Conservation (phyloP, 2,113 vertebrate species). For the Pelvicachromis taeniatus region DNA sequence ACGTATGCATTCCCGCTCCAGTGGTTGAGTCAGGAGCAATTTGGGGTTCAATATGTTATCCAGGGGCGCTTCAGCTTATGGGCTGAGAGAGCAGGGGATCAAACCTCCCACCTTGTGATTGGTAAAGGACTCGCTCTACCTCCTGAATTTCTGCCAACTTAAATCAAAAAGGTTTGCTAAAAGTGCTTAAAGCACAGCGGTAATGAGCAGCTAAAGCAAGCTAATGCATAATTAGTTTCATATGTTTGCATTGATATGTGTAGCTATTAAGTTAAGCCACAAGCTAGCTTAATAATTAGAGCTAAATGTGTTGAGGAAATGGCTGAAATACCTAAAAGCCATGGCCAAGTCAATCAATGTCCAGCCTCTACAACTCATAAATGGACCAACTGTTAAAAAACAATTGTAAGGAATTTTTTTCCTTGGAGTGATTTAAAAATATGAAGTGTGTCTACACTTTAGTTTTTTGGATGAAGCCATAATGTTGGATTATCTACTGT, state of each 20-base stretch:
- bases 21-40: background rate
- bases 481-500: background rate
- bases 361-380: background rate
- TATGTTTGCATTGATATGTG: background rate
- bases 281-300: background rate
- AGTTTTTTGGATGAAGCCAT: background rate
- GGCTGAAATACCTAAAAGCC: background rate
- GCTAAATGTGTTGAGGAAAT: background rate
- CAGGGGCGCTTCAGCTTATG: background rate
- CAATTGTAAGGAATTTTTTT: background rate
- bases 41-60: background rate
- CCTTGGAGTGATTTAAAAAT: background rate
- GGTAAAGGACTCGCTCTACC: background rate
- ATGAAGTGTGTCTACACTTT: background rate
- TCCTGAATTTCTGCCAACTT: background rate
- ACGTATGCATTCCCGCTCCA: background rate
- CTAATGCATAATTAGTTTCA: background rate
- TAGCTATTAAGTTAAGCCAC: background rate
- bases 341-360: background rate
- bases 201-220: background rate
- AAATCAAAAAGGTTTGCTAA: background rate
- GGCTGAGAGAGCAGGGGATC: background rate
- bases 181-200: background rate
- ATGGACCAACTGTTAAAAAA: background rate
- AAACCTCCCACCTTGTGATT: background rate